Evolutionary conservation across 1,140 invertebrate genomes (phyloP).

Genomic region (Pseudomyrmex gracilis): DNA sequence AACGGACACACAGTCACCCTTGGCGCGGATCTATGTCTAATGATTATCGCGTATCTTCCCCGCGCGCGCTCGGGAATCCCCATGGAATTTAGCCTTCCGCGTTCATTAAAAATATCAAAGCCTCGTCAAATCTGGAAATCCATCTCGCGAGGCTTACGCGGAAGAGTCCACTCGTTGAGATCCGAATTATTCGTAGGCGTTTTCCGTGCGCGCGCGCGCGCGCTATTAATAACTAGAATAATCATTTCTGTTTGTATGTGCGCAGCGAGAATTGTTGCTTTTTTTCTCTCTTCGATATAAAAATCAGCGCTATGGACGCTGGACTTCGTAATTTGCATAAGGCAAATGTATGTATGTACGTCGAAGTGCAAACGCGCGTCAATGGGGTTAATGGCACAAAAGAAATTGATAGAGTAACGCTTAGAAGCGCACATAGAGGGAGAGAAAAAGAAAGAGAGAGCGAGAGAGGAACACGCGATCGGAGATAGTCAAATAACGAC

Average conservation of each 20-base stretch:
- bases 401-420: slow-evolving; percentile 65
- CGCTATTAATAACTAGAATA: background rate
- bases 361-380: slow-evolving; percentile 26
- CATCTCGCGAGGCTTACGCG: slow-evolving; percentile 14
- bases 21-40: slow-evolving; percentile 76
- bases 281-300: background rate
- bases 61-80: slow-evolving; percentile 48
- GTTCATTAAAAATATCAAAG: slow-evolving; percentile 73
- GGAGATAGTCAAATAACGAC: slow-evolving; percentile 69
- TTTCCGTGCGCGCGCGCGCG: background rate
- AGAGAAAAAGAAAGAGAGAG: no score
- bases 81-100: slow-evolving; percentile 64
- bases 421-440: slow-evolving; percentile 42
- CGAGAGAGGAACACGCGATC: slow-evolving; percentile 45
- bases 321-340: slow-evolving; percentile 22
- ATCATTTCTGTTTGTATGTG: background rate
- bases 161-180: slow-evolving; percentile 20
- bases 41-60: slow-evolving; percentile 74
- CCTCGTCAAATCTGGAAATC: slow-evolving; percentile 29
- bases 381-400: slow-evolving; percentile 54
- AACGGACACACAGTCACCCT: slow-evolving; percentile 74
- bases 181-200: slow-evolving; percentile 12
- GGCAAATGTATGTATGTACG: background rate
- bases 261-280: background rate
- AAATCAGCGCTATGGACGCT: background rate